Evolutionary conservation across 2,888 invertebrate species (phyloP), one percentile per base, ranked within the genome.

Genomic region (Tricholauxania praeusta): DNA sequence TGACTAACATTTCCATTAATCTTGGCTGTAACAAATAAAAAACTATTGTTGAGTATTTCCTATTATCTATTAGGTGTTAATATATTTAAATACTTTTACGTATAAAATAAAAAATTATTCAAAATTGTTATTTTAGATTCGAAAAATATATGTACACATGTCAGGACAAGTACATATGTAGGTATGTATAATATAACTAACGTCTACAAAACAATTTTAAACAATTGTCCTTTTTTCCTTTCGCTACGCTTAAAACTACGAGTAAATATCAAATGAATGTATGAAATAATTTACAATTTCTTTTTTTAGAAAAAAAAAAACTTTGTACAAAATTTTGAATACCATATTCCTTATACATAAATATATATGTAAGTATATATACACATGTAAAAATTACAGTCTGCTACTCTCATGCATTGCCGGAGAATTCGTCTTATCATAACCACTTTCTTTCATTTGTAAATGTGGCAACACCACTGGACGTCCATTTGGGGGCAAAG

Each of bases 391-490:
- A 39, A 39, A 39, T 76, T 83, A 81, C 86, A 83, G 84, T 87
- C 86, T 80, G 80, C 85, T 78, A 79, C 86, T 87, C 82, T 87
- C 87, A 74, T 78, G 79, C 48, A 72, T 75, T 74, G 77, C 74
- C 75, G 77, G 66, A 72, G 63, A 68, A 70, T 77, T 71, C 75
- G 80, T 77, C 74, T 84, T 85, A 47, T 80, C 79, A 72, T 80
- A 82, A 32, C 81, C 82, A 72, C 83, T 84, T 72, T 74, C 79
- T 60, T 79, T 79, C 78, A 84, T 77, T 65, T 82, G 81, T 47
- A 85, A 75, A 73, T 85, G 82, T 74, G 87, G 84, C 75, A 86
- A 69, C 55, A 83, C 80, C 47, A 79, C 78, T 4, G 83, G 83
- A 32, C 86, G 83, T 48, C 82, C 83, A 55, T 84, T 86, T 22